Evolutionary conservation across 1,140 invertebrate species (phyloP).

Genomic region (Heterodera schachtii): DNA sequence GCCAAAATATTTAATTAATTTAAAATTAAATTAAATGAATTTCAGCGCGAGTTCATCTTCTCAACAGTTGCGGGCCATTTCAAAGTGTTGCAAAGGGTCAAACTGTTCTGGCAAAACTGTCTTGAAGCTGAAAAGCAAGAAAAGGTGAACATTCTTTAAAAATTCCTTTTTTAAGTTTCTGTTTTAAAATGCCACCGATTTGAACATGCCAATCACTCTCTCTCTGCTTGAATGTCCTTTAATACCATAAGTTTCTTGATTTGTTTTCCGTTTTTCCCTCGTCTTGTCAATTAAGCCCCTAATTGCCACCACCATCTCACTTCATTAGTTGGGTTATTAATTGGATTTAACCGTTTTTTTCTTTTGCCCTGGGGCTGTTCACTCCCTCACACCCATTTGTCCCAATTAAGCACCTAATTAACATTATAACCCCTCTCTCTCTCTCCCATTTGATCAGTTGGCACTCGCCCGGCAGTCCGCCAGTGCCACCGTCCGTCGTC

Average conservation of each 20-base stretch:
- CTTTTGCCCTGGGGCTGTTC: no score
- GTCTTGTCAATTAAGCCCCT: no score
- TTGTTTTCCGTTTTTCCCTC: no score
- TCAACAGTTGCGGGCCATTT: slow-evolving; percentile 28
- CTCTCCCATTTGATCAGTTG: neutral
- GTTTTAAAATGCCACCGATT: slow-evolving; percentile 2
- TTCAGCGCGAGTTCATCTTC: slow-evolving; percentile 36
- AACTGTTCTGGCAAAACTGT: slow-evolving; percentile 22
- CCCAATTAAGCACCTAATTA: no score
- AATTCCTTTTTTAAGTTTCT: slow-evolving; percentile 8
- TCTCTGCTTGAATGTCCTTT: no score
- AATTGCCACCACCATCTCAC: no score
- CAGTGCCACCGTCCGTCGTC: neutral
- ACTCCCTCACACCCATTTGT: no score
- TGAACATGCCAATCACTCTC: no score
- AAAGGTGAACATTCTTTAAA: neutral
- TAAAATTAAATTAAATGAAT: neutral
- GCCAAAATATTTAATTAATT: neutral
- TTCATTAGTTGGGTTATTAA: no score
- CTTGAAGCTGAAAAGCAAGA: neutral
- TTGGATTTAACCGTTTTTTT: no score
- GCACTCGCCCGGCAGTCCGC: neutral
- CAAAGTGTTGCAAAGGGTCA: slow-evolving; percentile 37
- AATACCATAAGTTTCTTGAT: no score
- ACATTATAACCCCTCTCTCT: no score